Evolutionary conservation across 2,888 invertebrate species (phyloP).

Genomic region (Tanytarsus gracilentus): DNA sequence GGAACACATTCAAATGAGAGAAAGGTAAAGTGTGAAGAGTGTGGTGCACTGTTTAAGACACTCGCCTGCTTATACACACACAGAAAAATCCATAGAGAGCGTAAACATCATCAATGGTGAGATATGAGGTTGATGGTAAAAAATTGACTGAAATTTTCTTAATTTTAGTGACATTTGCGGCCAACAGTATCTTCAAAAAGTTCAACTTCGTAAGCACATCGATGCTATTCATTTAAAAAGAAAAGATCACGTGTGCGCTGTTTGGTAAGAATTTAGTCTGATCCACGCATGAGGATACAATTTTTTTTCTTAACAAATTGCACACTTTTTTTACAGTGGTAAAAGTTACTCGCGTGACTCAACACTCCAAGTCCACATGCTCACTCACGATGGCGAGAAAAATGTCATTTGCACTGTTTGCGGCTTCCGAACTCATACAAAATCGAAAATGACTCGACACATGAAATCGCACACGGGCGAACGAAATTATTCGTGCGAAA

Average conservation of each 20-base stretch:
- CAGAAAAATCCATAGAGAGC: constrained; percentile 12
- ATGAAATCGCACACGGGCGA: constrained; percentile 13
- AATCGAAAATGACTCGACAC: constrained; percentile 18
- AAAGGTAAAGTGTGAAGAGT: not conserved
- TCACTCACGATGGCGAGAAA: constrained; percentile 2
- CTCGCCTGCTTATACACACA: constrained; percentile 12
- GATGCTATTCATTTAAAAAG: constrained; percentile 20
- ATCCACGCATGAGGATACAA: no score
- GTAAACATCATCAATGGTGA: constrained; percentile 20
- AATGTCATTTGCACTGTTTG: constrained; percentile 22
- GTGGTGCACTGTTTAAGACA: constrained; percentile 16
- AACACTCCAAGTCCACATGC: constrained; percentile 13
- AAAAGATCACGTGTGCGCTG: constrained; percentile 13
- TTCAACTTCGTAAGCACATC: constrained; percentile 14
- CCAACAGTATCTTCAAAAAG: constrained; percentile 15
- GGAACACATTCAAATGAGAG: constrained; percentile 12
- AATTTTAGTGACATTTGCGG: constrained; percentile 9
- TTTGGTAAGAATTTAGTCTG: no score
- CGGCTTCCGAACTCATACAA: constrained; percentile 15
- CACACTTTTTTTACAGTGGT: not conserved
- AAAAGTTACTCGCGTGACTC: constrained; percentile 20
- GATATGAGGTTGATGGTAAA: not conserved
- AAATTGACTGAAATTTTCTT: not conserved
- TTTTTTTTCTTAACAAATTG: not conserved
- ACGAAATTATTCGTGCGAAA: not conserved